A percentile compares a stretch with the other conserved stretches of the same genome.
These are phyloP conservation scores for Gisinianus flammeolus DNA, from an alignment of 2,888 invertebrate species.

Conservation along the genomic window DNA sequence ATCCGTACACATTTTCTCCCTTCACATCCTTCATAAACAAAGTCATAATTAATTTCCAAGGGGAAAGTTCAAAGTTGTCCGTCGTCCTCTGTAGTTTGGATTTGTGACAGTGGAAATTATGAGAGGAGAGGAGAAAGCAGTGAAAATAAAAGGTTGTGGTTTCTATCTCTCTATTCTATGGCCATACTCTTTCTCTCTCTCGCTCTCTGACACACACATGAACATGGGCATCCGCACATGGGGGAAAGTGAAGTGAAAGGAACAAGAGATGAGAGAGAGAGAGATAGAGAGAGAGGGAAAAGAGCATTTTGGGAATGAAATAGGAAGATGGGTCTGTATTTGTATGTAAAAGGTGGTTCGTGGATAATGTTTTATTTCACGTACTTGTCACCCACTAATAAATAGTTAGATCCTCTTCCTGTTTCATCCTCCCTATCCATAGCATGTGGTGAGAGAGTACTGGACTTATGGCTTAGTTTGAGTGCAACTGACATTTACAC, in stretches of 20 bases:
- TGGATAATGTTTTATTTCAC: constrained; percentile 1
- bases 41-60: no score
- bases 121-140: no score
- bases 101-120: no score
- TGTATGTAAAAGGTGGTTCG: background rate
- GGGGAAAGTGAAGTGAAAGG: background rate
- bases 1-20: no score
- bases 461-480: constrained; percentile 25
- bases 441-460: background rate
- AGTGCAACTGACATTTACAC: constrained; percentile 30
- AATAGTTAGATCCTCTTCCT: constrained; percentile 9
- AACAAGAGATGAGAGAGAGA: background rate
- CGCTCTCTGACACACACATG: no score
- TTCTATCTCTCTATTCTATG: no score
- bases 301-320: background rate
- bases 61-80: no score
- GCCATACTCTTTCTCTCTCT: no score
- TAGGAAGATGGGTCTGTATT: background rate
- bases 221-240: background rate
- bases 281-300: background rate
- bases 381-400: constrained; percentile 23
- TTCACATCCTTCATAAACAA: no score
- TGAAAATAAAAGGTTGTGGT: no score
- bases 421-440: constrained; percentile 7
- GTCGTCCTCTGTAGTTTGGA: no score